Percentiles rank a stretch among this genome's conserved stretches.
Conservation (phyloP, 2,888 invertebrate genomes). For the Osmoderma eremita region DNA sequence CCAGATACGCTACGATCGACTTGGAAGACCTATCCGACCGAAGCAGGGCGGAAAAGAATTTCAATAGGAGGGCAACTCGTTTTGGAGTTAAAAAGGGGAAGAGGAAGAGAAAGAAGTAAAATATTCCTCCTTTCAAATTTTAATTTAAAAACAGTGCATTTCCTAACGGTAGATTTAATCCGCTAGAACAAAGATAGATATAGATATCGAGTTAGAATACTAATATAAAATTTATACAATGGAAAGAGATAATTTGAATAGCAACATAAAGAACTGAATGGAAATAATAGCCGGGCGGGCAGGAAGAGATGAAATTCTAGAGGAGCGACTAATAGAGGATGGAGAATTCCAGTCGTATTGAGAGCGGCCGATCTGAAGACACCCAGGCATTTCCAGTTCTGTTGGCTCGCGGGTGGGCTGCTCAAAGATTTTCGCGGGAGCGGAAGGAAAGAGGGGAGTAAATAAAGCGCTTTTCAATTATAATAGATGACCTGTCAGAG, state of each 20-base stretch:
- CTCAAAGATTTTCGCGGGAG: neutral
- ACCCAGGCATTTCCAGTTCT: conserved; percentile 45
- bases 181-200: conserved; percentile 33
- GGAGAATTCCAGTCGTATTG: conserved; percentile 42
- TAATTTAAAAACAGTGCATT: conserved; percentile 27
- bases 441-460: conserved; percentile 12
- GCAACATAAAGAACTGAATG: conserved; percentile 41
- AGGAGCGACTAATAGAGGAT: conserved; percentile 7
- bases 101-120: conserved; percentile 5
- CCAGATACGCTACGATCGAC: conserved; percentile 20
- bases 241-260: conserved; percentile 47
- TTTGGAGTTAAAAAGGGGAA: neutral
- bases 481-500: conserved; percentile 48
- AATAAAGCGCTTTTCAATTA: conserved; percentile 48
- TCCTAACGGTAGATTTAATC: conserved; percentile 39
- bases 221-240: conserved; percentile 46
- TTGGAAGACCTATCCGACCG: conserved; percentile 7
- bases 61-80: neutral
- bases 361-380: conserved; percentile 43
- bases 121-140: conserved; percentile 26
- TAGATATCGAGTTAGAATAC: conserved; percentile 40
- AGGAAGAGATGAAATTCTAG: conserved; percentile 29
- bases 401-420: conserved; percentile 29
- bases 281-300: conserved; percentile 6
- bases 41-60: conserved; percentile 3